Percentiles rank a stretch among this genome's conserved stretches.
These are phyloP conservation scores for Scolanthus callimorphus DNA, from an alignment of 92 coral and sea anemone genomes.

Conservation along the genomic window DNA sequence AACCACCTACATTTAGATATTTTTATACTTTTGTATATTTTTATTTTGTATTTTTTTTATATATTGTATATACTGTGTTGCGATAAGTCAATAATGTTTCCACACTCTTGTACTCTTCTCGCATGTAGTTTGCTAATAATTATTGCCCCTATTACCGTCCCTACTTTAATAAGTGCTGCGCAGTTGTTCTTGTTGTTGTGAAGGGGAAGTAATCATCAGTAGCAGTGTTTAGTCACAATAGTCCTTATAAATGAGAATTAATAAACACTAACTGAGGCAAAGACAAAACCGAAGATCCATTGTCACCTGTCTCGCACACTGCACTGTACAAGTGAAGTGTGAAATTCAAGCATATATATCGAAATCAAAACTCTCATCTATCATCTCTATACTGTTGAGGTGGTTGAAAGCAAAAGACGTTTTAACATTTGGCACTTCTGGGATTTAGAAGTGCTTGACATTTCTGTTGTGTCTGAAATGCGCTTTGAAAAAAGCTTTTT, in stretches of 20 bases:
- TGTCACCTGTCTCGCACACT: conserved; percentile 36
- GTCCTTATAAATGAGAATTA: conserved; percentile 11
- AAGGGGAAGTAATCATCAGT: conserved; percentile 15
- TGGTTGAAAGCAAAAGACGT: too few species aligned
- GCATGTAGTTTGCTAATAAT: background rate
- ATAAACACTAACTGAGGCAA: conserved; percentile 11
- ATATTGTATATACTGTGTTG: too few species aligned
- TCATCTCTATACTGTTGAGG: too few species aligned
- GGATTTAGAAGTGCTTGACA: too few species aligned
- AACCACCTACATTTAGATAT: too few species aligned
- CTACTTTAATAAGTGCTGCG: background rate
- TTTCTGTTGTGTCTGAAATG: too few species aligned
- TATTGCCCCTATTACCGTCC: background rate
- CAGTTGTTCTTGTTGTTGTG: conserved; percentile 12
- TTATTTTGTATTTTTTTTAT: too few species aligned
- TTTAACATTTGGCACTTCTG: too few species aligned
- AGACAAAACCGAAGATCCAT: conserved; percentile 12
- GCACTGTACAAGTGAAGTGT: background rate
- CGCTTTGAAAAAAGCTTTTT: too few species aligned
- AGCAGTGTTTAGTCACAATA: conserved; percentile 23
- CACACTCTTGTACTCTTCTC: background rate
- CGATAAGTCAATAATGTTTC: background rate
- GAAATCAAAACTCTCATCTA: background rate
- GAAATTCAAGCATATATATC: background rate
- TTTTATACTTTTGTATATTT: too few species aligned